Base-by-base conservation (phyloP, 1,140 invertebrate species). In the Drosophila elegans region DNA sequence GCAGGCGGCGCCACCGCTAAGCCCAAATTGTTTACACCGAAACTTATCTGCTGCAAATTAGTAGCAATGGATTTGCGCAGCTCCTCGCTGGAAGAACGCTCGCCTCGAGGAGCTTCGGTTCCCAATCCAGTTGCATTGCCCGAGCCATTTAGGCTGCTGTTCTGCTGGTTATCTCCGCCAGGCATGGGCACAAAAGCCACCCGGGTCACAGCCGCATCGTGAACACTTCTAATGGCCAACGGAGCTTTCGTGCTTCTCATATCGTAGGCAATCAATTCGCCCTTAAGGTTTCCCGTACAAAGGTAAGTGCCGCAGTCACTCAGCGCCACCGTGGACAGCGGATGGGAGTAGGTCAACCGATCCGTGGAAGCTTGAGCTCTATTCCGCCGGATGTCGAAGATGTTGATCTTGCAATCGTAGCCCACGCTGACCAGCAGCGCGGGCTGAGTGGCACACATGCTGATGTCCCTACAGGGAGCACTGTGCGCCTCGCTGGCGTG, bases 271-370 rank as follows among this genome's bases (percentile, higher is more conserved):
- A 91, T 90, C 0, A 92, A 41, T 49, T 92, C 92, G 2, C 92
- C 92, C 16, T 92, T 92, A 0, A 92, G 71, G 71, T 91, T 92
- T 4, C 92, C 92, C 3, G 67, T 91, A 74, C 83, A 85, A n/a
- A 90, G 86, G 44, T 84, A 92, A 4, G 60, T 84, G 29, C 92
- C 92, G 39, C 92, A 92, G 29, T 91, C 83, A 46, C 89, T 91
- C 0, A 91, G 38, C 3, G 89, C 72, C 45, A 91, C 79, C 2
- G 89, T 90, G 0, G 91, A 92, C 11, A 92, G 29, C 0, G 91
- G 91, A 76, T 86, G 83, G 4, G 66, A 55, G 32, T 81, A 79
- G 13, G 39, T 61, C 25, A 91, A 21, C 9, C 86, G 76, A n/a
- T 73, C 54, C 1, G 78, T 54, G 0, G 77, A 60, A 0, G 80